These are phyloP conservation scores for Phaenicophaeus curvirostris DNA, from an alignment of 2,797 vertebrate species.

Conservation along the genomic window DNA sequence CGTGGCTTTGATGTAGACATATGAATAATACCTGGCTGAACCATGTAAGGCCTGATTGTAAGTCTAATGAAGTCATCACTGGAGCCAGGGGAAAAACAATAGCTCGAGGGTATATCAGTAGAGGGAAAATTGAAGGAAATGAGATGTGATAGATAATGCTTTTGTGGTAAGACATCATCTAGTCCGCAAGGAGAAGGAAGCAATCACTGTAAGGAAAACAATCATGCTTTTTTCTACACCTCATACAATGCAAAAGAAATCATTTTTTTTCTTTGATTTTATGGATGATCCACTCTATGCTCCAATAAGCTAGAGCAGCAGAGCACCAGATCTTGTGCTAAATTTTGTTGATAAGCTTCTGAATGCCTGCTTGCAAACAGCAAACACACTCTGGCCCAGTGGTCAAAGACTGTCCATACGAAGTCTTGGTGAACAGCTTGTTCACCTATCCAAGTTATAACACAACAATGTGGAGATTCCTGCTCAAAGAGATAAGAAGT, in stretches of 20 bases:
- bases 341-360: background rate
- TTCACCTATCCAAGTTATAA: background rate
- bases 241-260: background rate
- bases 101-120: background rate
- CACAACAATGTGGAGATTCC: background rate
- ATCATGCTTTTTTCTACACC: background rate
- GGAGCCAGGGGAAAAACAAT: background rate
- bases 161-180: background rate
- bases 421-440: background rate
- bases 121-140: background rate
- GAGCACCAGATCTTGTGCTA: background rate
- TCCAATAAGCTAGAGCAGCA: background rate
- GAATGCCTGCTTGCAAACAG: background rate
- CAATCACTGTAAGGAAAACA: background rate
- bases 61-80: constrained; percentile 8
- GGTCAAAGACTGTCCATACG: background rate
- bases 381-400: background rate
- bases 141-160: background rate
- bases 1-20: background rate
- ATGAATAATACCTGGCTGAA: constrained; percentile 38
- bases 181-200: background rate
- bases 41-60: background rate
- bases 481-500: background rate
- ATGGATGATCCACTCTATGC: background rate
- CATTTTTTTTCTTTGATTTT: background rate